Evolutionary conservation across 2,888 invertebrate genomes (phyloP), one percentile per base, ranked within the genome.

Genomic region (Dastarcus helophoroides): DNA sequence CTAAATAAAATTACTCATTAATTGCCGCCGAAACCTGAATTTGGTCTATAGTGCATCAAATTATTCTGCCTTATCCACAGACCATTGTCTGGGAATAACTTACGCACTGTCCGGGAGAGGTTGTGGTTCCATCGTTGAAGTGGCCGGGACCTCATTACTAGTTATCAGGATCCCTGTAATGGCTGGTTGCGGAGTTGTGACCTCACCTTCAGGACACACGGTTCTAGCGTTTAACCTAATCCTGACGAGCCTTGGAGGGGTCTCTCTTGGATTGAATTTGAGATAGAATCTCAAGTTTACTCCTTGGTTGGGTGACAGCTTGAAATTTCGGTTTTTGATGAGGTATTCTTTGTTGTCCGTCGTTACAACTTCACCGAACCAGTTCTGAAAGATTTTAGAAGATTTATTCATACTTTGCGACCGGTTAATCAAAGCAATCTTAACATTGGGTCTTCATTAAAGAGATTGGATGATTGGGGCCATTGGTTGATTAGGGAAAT

Each of bases 281-380:
- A 74, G 67, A 53, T 72, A 73, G 54, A 76, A 71, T 3, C 71
- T 56, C 8, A 73, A 62, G 0, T 66, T 56, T 2, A 64, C 55
- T 0, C 71, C 67, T 1, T 67, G 64, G 1, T 71, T 71, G 0
- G 73, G 66, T 29, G 62, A 60, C 10, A 76, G 59, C 41, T 64
- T 65, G 59, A 69, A 65, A 21, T 68, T 67, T 0, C 67, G 64
- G 44, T 73, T 73, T 43, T 73, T 69, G 14, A 76, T 63, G 38
- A 73, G 67, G 50, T 70, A 76, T 38, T 71, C 68, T 19, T 60
- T 63, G 51, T 73, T 73, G 50, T 75, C 71, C 30, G 60, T 51
- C 0, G 71, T 69, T 14, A 67, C 63, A 0, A 74, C 71, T 37
- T 71, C 70, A 1, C 74, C 75, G 26, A 73, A 63, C 58, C 59